phyloP scores from a whole-genome alignment of 2,797 vertebrate species.

The Synaphobranchus kaupii region DNA sequence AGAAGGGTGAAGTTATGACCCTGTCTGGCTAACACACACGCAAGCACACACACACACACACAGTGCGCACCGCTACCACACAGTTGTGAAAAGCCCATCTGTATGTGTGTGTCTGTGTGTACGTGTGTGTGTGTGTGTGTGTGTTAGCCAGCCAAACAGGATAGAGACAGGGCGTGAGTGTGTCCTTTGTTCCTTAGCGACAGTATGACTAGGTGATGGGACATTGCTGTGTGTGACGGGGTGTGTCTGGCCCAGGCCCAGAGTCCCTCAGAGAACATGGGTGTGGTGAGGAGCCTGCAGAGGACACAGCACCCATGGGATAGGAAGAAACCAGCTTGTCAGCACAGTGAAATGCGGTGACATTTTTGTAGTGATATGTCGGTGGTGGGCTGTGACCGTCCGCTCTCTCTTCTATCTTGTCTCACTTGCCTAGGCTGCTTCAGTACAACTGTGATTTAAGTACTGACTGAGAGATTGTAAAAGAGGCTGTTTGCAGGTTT shows the following conservation, averaged over 20 bases:
- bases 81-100: neutral
- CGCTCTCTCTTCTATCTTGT: neutral
- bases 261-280: neutral
- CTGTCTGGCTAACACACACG: neutral
- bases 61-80: neutral
- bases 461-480: neutral
- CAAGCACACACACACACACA: neutral
- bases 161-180: neutral
- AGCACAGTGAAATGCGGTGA: neutral
- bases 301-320: neutral
- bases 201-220: neutral
- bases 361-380: neutral
- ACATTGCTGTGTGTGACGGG: neutral
- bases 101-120: neutral
- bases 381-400: no score
- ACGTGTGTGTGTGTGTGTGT: constrained; percentile 22
- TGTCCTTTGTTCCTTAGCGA: neutral
- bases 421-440: neutral
- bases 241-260: neutral
- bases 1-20: neutral
- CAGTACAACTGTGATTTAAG: neutral
- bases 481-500: neutral
- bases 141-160: neutral
- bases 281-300: neutral
- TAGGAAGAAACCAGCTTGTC: neutral